phyloP scores from a whole-genome alignment of 2,113 vertebrate genomes.

The Pelecanoides urinatrix region DNA sequence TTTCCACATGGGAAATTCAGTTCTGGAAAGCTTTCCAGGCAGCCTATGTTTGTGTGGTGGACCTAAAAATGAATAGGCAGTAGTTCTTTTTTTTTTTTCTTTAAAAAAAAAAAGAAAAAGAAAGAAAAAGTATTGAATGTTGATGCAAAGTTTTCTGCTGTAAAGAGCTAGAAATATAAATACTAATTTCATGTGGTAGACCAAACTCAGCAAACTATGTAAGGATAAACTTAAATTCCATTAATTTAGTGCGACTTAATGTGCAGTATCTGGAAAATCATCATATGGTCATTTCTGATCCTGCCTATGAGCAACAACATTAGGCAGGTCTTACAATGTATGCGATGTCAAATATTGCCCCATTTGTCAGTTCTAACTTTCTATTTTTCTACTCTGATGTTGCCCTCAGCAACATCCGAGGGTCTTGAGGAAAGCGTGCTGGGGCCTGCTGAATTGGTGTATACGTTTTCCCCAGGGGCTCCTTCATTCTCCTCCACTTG shows the following conservation, averaged over 20 bases:
- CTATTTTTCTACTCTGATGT: not conserved
- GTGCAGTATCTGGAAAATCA: not conserved
- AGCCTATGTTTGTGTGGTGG: not conserved
- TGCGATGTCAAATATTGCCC: not conserved
- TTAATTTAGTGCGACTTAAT: not conserved
- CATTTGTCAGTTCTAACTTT: not conserved
- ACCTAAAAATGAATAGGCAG: not conserved
- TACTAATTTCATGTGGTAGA: not conserved
- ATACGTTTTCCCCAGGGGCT: not conserved
- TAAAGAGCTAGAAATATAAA: not conserved
- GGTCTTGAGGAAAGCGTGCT: not conserved
- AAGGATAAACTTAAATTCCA: not conserved
- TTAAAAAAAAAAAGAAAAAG: not conserved
- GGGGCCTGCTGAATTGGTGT: not conserved
- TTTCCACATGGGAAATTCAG: not conserved
- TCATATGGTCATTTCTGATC: not conserved
- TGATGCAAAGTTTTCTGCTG: not conserved
- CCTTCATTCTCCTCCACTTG: not conserved
- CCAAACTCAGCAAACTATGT: not conserved
- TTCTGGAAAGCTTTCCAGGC: not conserved
- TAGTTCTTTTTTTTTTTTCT: not conserved
- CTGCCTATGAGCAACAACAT: not conserved
- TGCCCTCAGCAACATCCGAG: not conserved
- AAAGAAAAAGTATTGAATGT: not conserved
- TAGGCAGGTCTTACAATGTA: not conserved